Evolutionary conservation across 2,888 invertebrate species (phyloP), one percentile per base, ranked within the genome.

Genomic region (Mylabris sibirica): DNA sequence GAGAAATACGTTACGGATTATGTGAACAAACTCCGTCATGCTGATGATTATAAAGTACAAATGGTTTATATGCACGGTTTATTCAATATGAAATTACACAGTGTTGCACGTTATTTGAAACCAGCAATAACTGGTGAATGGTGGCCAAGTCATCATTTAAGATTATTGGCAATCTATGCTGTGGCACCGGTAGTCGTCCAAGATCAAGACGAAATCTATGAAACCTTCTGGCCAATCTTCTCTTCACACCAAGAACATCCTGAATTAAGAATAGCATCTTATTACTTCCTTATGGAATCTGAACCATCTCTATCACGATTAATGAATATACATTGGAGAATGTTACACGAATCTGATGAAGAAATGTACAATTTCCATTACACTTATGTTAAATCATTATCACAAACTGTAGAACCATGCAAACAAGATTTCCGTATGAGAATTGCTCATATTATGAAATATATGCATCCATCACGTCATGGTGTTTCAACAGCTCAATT

Each of bases 351-450:
- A 72, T 79, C 76, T 1, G 81, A 85, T 71, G 78, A 84, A 38
- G 85, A 87, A 73, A 75, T 88, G 4, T 86, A 87, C 74, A 84
- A 85, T 71, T 87, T 84, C 74, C 86, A 86, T 76, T 83, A 87
- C 71, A 85, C 85, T 0, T 86, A 84, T 0, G 73, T 88, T 26
- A 79, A 83, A 59, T 82, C 84, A 12, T 74, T 87, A 34, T 81
- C 84, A 0, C 77, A 83, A 65, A 84, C 85, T 9, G 82, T 82
- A 1, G 84, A 85, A 73, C 85, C 86, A 8, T 87, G 87, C 73
- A 79, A 83, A 26, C 67, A 73, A 30, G 73, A 77, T 2, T 70
- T 82, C 63, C 79, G 76, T 60, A 79, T 83, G 59, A 76, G 79
- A 67, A 79, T 83, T 17, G 79, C 78, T 20, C 83, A 84, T 66